These are phyloP conservation scores for Proctacanthus coquilletti DNA, from an alignment of 1,140 invertebrate genomes.

Conservation along the genomic window DNA sequence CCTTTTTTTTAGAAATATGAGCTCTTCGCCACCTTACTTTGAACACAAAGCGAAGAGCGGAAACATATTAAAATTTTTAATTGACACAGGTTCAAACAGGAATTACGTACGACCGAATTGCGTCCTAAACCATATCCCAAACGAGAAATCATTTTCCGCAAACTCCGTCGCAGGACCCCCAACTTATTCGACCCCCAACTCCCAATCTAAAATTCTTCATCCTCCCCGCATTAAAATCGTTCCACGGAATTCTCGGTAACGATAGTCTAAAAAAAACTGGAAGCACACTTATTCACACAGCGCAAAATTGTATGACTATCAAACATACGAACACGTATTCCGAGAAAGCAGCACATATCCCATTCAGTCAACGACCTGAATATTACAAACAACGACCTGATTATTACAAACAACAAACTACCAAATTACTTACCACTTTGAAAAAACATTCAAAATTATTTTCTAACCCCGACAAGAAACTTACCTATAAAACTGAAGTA, in stretches of 20 bases:
- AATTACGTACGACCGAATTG: background rate
- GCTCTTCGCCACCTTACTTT: background rate
- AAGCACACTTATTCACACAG: background rate
- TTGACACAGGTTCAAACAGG: background rate
- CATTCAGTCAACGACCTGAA: background rate
- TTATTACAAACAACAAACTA: background rate
- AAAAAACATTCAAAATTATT: background rate
- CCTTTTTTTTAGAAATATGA: background rate
- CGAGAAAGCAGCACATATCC: background rate
- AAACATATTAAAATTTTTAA: background rate
- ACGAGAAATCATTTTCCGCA: background rate
- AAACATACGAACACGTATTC: background rate
- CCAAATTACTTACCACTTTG: background rate
- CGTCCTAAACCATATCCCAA: background rate
- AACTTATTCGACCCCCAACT: background rate
- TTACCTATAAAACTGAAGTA: conserved; percentile 8
- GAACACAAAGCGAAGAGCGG: background rate
- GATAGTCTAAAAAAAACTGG: background rate
- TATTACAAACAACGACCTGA: background rate
- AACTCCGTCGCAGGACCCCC: background rate
- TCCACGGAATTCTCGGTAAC: background rate
- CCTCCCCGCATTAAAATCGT: background rate
- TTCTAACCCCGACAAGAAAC: background rate
- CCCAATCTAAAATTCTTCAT: background rate
- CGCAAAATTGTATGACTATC: background rate